Conservation (phyloP, 1,140 invertebrate genomes). For the Dendrolimus punctatus region DNA sequence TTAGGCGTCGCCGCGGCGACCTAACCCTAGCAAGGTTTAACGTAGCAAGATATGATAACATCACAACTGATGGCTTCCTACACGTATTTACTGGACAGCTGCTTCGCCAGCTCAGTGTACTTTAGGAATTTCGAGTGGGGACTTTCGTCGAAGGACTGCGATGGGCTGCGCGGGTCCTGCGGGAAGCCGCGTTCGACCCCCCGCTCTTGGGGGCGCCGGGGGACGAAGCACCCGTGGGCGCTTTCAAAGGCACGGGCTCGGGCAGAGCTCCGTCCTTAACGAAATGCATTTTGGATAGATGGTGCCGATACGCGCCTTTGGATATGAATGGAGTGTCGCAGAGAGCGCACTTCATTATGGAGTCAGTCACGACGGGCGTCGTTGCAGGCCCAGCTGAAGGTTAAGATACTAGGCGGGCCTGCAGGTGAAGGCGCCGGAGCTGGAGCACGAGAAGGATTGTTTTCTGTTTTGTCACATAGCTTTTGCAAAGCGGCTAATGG, state of each 20-base stretch:
- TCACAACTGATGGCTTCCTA: conserved; percentile 69
- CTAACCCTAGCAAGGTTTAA: conserved; percentile 62
- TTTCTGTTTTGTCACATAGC: conserved; percentile 95
- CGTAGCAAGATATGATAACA: conserved; percentile 72
- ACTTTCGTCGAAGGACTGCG: conserved; percentile 87
- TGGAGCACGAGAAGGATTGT: conserved; percentile 68
- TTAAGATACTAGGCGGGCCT: conserved; percentile 86
- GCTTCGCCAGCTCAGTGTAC: conserved; percentile 96
- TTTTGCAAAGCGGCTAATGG: conserved; percentile 95
- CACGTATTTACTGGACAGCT: conserved; percentile 96
- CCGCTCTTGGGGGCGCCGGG: conserved; percentile 64
- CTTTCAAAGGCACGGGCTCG: conserved; percentile 77
- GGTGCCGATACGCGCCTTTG: conserved; percentile 96
- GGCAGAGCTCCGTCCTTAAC: conserved; percentile 92
- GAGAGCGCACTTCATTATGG: conserved; percentile 95
- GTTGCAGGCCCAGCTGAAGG: conserved; percentile 95
- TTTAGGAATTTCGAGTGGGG: conserved; percentile 97
- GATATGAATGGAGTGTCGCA: conserved; percentile 97
- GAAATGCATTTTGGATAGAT: conserved; percentile 97
- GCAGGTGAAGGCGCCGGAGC: conserved; percentile 68
- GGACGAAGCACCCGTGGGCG: conserved; percentile 50
- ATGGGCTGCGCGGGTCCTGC: conserved; percentile 70
- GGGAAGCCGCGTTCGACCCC: conserved; percentile 70
- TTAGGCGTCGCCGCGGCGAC: conserved; percentile 60
- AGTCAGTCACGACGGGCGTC: conserved; percentile 90